Base-by-base conservation (phyloP, 2,888 invertebrate genomes). In the Lochmaea capreae region DNA sequence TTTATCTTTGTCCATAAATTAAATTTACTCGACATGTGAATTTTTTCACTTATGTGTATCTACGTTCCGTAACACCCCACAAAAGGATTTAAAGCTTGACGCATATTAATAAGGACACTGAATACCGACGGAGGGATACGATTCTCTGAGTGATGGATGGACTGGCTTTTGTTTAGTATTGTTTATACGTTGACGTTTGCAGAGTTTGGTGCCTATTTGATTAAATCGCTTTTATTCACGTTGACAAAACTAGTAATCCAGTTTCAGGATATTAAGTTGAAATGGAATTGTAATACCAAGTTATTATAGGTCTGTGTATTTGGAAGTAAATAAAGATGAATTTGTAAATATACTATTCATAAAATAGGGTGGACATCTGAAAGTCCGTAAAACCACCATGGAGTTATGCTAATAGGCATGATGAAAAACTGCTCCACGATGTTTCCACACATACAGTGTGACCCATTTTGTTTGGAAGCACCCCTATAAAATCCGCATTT, bases 131-230 rank as follows among this genome's bases (percentile, higher is more conserved):
- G 6, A 49, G 49, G 49, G 49, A 49, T 49, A 12, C 12, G 49
- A 49, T 49, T 49, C 6, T n/a, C 49, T 49, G 8, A 14, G 14
- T 49, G 49, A 49, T 49, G n/a, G 49, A 49, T 49, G 49, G 49
- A 49, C 49, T 49, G 49, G 49, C 49, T 49, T 49, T 49, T 49
- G 49, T 49, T 49, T 6, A n/a, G 49, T 49, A 49, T 49, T 49
- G 49, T 49, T 49, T 33, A n/a, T 49, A 14, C n/a, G 12, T n/a
- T 49, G 49, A 49, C n/a, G 49, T 49, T 49, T 49, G 49, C n/a
- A 49, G 49, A 49, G n/a, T 5, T 49, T 49, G 6, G n/a, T 49
- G 49, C 49, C 49, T n/a, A 49, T 49, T 49, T 14, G 12, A 14
- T 14, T 6, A 49, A 49, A 14, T 49, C 49, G 1, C 49, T 12